Conservation (phyloP, 2,113 vertebrate genomes). For the Perca fluviatilis region DNA sequence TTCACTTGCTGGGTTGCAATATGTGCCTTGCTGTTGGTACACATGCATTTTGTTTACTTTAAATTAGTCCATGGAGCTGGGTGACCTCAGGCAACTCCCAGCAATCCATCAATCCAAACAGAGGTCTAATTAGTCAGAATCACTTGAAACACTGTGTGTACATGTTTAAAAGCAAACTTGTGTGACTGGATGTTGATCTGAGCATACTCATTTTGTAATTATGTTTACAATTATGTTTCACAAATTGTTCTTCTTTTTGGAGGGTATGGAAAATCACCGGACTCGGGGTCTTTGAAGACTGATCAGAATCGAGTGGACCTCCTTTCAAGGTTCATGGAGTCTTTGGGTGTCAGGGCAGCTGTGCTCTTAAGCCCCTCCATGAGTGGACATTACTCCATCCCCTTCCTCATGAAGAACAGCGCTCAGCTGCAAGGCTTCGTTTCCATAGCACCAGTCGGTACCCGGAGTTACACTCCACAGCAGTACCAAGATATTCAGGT, state of each 20-base stretch:
- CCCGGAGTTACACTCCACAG: conserved; percentile 87
- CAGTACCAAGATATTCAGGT: conserved; percentile 92
- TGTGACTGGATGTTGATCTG: not conserved
- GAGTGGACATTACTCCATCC: conserved; percentile 93
- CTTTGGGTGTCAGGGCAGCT: conserved; percentile 83
- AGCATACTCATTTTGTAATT: not conserved
- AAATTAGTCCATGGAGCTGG: not conserved
- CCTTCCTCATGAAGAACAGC: conserved; percentile 89
- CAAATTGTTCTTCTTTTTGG: conserved; percentile 31
- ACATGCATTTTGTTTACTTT: not conserved
- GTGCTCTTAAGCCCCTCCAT: conserved; percentile 95
- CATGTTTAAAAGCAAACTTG: too few relatives aligned
- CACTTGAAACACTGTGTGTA: not conserved
- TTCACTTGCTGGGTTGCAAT: not conserved
- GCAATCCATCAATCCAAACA: not conserved
- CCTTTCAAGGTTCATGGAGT: conserved; percentile 86
- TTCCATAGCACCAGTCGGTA: conserved; percentile 91
- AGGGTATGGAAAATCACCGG: conserved; percentile 93
- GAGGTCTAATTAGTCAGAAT: not conserved
- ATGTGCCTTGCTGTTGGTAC: not conserved
- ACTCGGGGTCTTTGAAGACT: conserved; percentile 77
- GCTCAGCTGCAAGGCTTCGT: conserved; percentile 89
- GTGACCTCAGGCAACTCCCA: not conserved
- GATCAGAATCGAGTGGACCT: conserved; percentile 88
- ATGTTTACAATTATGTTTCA: not conserved